Evolutionary conservation across 2,113 vertebrate genomes (phyloP).

Genomic region (Taurulus bubalis): DNA sequence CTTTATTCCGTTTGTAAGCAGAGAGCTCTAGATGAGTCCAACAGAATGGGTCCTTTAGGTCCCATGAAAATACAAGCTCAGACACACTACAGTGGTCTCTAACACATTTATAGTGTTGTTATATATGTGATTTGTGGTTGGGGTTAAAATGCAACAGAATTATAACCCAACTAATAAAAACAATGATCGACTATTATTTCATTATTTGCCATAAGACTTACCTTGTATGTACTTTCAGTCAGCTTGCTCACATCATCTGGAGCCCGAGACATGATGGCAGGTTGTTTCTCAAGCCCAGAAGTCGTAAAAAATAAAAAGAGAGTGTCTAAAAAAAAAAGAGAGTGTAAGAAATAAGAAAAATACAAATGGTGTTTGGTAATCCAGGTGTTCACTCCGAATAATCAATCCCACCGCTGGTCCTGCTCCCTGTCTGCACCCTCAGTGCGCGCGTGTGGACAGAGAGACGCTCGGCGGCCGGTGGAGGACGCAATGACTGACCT

Average conservation of each 20-base stretch:
- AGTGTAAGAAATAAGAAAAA: neutral
- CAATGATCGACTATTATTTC: neutral
- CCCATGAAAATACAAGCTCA: neutral
- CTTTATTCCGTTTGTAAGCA: neutral
- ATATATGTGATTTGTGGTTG: neutral
- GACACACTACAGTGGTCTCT: neutral
- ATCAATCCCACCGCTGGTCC: conserved; percentile 39
- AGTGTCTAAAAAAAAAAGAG: too few species aligned
- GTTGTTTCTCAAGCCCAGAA: conserved; percentile 24
- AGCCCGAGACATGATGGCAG: conserved; percentile 88
- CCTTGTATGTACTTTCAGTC: conserved; percentile 94
- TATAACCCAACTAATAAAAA: neutral
- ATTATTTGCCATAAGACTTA: conserved; percentile 62
- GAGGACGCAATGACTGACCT: conserved; percentile 29
- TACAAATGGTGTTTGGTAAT: neutral
- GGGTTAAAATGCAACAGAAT: neutral
- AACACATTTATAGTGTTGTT: neutral
- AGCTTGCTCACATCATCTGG: conserved; percentile 93
- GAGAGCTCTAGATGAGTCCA: conserved; percentile 9
- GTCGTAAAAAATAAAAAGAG: neutral
- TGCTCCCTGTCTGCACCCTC: conserved; percentile 38
- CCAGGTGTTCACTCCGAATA: conserved; percentile 18
- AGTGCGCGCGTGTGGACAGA: conserved; percentile 32
- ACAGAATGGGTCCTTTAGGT: neutral
- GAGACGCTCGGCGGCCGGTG: conserved; percentile 28